Conservation (phyloP, 2,797 vertebrate genomes). For the Numenius phaeopus region DNA sequence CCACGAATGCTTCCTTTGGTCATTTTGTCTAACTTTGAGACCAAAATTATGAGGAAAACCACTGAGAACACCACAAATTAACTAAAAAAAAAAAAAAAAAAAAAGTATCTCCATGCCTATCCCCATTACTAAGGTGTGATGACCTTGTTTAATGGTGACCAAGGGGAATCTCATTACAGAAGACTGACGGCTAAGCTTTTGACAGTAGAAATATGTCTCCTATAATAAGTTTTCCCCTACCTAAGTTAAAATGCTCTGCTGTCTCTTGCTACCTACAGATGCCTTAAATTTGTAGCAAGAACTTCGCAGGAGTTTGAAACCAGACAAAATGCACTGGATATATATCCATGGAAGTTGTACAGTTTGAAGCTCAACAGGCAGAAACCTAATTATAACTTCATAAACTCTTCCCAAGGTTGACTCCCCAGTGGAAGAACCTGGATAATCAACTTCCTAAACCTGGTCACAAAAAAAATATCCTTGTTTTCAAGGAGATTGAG, state of each 20-base stretch:
- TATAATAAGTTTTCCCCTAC: background rate
- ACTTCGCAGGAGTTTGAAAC: slow-evolving; percentile 27
- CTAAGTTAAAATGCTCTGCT: slow-evolving; percentile 3
- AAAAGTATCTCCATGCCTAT: background rate
- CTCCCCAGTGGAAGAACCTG: background rate
- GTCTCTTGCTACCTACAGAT: background rate
- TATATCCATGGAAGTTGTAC: background rate
- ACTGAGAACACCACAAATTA: background rate
- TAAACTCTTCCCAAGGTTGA: slow-evolving; percentile 8
- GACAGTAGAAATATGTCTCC: background rate
- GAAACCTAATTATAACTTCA: slow-evolving; percentile 23
- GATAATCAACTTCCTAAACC: slow-evolving; percentile 3
- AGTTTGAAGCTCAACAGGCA: background rate
- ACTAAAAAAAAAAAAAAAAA: background rate
- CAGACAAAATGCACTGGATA: background rate
- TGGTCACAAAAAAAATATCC: background rate
- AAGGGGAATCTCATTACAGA: background rate
- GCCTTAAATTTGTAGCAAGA: slow-evolving; percentile 34
- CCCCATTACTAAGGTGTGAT: background rate
- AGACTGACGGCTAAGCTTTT: slow-evolving; percentile 3
- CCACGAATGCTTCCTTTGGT: background rate
- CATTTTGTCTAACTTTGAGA: background rate
- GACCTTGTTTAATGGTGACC: background rate
- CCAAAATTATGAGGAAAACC: background rate
- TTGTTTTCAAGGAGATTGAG: background rate